Conservation (phyloP, 1,140 invertebrate species). For the Delia radicum region DNA sequence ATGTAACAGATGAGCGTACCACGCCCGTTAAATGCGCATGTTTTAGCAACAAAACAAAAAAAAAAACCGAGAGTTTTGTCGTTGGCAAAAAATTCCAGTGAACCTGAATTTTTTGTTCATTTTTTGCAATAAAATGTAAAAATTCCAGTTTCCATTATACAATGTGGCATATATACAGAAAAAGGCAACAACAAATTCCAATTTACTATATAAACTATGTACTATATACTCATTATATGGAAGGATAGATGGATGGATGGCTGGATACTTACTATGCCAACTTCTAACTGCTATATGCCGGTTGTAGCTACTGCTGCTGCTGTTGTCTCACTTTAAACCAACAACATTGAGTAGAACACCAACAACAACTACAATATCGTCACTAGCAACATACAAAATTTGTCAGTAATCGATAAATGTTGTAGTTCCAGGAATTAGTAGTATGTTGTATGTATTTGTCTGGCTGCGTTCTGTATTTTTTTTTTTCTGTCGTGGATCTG, state of each 20-base stretch:
- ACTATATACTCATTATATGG: no score
- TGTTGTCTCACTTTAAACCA: background rate
- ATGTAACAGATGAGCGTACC: background rate
- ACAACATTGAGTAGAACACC: no score
- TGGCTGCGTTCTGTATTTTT: no score
- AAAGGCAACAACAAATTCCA: background rate
- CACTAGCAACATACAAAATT: background rate
- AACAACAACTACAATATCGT: no score
- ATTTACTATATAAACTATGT: background rate
- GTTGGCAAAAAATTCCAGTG: background rate
- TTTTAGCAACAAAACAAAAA: background rate
- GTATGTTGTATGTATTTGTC: background rate
- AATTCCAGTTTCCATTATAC: background rate
- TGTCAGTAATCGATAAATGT: constrained; percentile 12
- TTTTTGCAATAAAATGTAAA: background rate
- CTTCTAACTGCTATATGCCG: background rate
- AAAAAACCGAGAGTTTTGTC: background rate
- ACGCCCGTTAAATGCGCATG: constrained; percentile 9
- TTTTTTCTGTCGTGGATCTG: no score
- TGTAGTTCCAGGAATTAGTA: constrained; percentile 8
- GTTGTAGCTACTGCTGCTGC: background rate
- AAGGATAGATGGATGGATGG: no score
- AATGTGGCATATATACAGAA: background rate
- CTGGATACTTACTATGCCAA: no score
- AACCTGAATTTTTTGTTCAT: background rate